phyloP scores from a whole-genome alignment of 2,888 invertebrate genomes.

The Abrostola tripartita region DNA sequence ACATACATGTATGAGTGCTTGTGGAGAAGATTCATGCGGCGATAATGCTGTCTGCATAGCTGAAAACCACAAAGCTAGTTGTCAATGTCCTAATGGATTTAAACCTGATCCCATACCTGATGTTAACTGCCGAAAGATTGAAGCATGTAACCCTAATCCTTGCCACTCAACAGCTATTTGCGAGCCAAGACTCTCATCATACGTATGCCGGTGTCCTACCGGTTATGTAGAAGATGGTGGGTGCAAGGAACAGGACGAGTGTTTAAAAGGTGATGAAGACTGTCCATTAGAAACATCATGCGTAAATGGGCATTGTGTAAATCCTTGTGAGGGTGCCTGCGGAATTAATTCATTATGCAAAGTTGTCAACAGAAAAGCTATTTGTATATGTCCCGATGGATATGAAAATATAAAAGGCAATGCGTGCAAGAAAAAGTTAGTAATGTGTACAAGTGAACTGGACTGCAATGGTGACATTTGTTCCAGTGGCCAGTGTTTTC shows the following conservation, averaged over 20 bases:
- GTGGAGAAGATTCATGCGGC: slow-evolving; percentile 94
- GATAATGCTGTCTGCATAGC: slow-evolving; percentile 96
- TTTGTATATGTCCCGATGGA: slow-evolving; percentile 93
- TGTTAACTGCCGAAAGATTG: slow-evolving; percentile 92
- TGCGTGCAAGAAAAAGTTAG: slow-evolving; percentile 92
- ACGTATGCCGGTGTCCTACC: slow-evolving; percentile 93
- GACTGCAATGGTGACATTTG: slow-evolving; percentile 95
- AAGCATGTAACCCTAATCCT: slow-evolving; percentile 92
- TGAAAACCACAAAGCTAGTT: slow-evolving; percentile 93
- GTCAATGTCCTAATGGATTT: slow-evolving; percentile 96
- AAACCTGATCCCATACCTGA: slow-evolving; percentile 95
- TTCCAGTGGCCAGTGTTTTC: slow-evolving; percentile 94
- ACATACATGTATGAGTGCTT: slow-evolving; percentile 94
- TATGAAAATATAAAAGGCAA: slow-evolving; percentile 90
- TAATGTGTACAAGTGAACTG: slow-evolving; percentile 90
- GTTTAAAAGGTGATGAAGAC: slow-evolving; percentile 91
- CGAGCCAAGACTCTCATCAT: slow-evolving; percentile 90
- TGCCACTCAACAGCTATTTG: slow-evolving; percentile 95
- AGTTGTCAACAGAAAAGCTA: slow-evolving; percentile 92
- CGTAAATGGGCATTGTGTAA: slow-evolving; percentile 91
- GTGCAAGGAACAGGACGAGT: slow-evolving; percentile 93
- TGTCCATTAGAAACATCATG: slow-evolving; percentile 93
- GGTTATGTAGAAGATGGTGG: slow-evolving; percentile 93
- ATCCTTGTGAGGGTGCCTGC: slow-evolving; percentile 95
- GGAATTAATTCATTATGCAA: slow-evolving; percentile 94